Base-by-base conservation (phyloP, 2,888 invertebrate genomes). In the Strigamia maritima region DNA sequence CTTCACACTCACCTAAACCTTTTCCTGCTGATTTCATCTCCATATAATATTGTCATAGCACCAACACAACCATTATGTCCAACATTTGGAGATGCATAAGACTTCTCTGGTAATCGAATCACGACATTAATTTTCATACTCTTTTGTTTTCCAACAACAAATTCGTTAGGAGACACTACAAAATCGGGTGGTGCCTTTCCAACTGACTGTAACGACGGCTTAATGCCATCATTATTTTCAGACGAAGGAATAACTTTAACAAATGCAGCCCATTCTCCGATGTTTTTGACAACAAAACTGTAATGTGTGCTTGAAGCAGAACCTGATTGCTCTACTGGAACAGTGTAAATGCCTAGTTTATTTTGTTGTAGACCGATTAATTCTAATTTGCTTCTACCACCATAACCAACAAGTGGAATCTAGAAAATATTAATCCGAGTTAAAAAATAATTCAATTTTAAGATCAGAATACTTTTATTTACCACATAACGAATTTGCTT, bases 181-280 rank as follows among this genome's bases (percentile, higher is more conserved):
- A 77, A 28, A 40, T 77, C 54, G 0, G 77, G 19, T 10, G 49
- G 19, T 10, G 49, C 26, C 19, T 75, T 75, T 28, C 35, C 26
- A 26, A 1, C 16, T 26, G 75, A n/a, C 16, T 74, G 28, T 40
- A 22, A 12, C 12, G 26, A 14, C 14, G 26, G 22, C 16, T 7
- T 74, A 4, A 12, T 16, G 1, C 14, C 49, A 49, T 16, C 19
- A 6, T 35, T 35, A 35, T 28, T 35, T 12, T 22, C 40, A 10
- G 19, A 35, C 10, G 28, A 70, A 1, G 40, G 35, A 75, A 40
- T 40, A 22, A 75, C 12, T 75, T 75, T 75, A 38, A 75, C 75
- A 35, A 77, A 77, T 24, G 77, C 77, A 24, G 77, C 49, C 28
- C 77, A 44, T 14, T 77, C 77, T 16, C 77, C 77, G 6, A 44